Percentiles rank a stretch among this genome's conserved stretches.
Evolutionary conservation across 2,888 invertebrate species (phyloP).

Genomic region (Polydrusus pterygomalis): DNA sequence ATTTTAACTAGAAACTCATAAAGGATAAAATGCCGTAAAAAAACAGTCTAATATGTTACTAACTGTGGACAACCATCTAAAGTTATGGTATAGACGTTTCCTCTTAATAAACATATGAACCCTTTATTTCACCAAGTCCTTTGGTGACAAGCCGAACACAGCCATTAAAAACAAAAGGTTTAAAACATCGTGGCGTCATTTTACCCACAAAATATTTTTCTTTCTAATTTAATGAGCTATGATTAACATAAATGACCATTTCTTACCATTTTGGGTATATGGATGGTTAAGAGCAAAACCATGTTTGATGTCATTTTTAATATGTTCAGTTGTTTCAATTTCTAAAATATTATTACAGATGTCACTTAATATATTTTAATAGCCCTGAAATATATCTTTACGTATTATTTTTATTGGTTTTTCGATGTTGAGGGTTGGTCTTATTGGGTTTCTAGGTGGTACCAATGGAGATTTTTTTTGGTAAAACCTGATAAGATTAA

Average conservation of each 20-base stretch:
- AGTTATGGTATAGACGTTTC: constrained; percentile 64
- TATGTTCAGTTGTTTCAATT: constrained; percentile 42
- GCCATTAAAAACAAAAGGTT: constrained; percentile 40
- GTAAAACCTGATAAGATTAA: too few species aligned
- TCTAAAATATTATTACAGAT: constrained; percentile 46
- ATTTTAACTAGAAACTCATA: too few species aligned
- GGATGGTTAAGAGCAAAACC: constrained; percentile 51
- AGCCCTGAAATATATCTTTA: not conserved
- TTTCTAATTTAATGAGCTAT: constrained; percentile 55
- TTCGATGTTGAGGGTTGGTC: too few species aligned
- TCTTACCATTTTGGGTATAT: constrained; percentile 45
- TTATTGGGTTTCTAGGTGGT: too few species aligned
- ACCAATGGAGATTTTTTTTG: too few species aligned
- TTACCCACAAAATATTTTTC: constrained; percentile 53
- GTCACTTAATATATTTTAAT: constrained; percentile 3
- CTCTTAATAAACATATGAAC: constrained; percentile 71
- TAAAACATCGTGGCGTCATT: constrained; percentile 53
- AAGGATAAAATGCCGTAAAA: not conserved
- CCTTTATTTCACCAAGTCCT: constrained; percentile 67
- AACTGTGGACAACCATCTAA: too few species aligned
- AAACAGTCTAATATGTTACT: too few species aligned
- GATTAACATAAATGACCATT: constrained; percentile 54
- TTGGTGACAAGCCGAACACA: constrained; percentile 20
- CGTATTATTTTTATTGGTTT: not conserved
- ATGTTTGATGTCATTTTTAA: constrained; percentile 53